phyloP scores from a whole-genome alignment of 2,888 invertebrate genomes.

The Dexiosoma caninum region DNA sequence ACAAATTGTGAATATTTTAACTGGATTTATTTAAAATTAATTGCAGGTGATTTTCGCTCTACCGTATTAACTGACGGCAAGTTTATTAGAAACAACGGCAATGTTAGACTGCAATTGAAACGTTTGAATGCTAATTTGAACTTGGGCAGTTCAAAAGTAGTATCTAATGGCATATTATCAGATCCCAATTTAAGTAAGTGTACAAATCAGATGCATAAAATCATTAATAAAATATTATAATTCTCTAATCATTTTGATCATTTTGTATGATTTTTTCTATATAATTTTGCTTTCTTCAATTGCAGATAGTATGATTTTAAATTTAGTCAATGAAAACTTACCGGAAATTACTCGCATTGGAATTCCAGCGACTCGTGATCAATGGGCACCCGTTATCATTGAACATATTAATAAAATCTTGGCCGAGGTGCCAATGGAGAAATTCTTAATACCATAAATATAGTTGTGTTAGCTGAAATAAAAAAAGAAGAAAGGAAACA shows the following conservation, averaged over 20 bases:
- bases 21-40: too few relatives aligned
- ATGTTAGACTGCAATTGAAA: conserved; percentile 70
- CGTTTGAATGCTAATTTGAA: conserved; percentile 73
- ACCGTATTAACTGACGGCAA: conserved; percentile 72
- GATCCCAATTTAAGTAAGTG: conserved; percentile 74
- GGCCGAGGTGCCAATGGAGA: conserved; percentile 75
- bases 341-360: conserved; percentile 79
- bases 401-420: conserved; percentile 75
- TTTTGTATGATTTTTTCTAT: background rate
- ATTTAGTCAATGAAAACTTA: conserved; percentile 81
- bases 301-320: conserved; percentile 74
- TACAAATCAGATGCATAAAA: too few relatives aligned
- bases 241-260: background rate
- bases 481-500: conserved; percentile 13
- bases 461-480: conserved; percentile 9
- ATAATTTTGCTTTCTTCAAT: background rate
- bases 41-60: conserved; percentile 71
- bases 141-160: conserved; percentile 71
- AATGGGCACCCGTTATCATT: conserved; percentile 76
- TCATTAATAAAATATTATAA: too few relatives aligned
- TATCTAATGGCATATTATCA: conserved; percentile 75
- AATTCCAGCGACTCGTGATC: conserved; percentile 78
- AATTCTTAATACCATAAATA: conserved; percentile 70
- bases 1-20: too few relatives aligned
- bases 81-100: conserved; percentile 68